A percentile compares a stretch with the other conserved stretches of the same genome.
Evolutionary conservation across 2,113 vertebrate genomes (phyloP).

Genomic region (Xiphophorus couchianus): DNA sequence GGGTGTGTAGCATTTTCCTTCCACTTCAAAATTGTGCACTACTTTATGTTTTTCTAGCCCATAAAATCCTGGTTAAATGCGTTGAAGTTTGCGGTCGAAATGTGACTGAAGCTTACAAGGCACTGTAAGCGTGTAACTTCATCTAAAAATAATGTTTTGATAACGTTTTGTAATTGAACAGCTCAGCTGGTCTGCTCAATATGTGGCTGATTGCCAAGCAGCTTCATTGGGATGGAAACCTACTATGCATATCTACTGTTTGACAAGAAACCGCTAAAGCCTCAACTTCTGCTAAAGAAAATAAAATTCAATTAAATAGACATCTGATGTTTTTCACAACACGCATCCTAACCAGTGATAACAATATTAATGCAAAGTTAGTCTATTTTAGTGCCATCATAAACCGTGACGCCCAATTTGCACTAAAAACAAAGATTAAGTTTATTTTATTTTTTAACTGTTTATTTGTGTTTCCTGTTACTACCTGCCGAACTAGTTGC

Average conservation of each 20-base stretch:
- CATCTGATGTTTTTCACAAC: no score
- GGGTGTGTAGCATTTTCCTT: no score
- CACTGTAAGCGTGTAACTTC: not conserved
- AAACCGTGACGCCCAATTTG: not conserved
- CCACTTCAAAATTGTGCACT: no score
- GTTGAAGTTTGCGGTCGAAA: no score
- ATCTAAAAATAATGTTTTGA: not conserved
- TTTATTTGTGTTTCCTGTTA: not conserved
- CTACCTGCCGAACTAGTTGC: no score
- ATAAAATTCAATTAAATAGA: not conserved
- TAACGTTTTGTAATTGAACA: not conserved
- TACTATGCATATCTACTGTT: no score
- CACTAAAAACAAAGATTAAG: not conserved
- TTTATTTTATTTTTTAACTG: no score
- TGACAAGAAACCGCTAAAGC: not conserved
- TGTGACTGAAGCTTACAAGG: not conserved
- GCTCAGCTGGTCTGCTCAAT: not conserved
- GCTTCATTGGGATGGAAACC: not conserved
- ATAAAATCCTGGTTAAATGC: no score
- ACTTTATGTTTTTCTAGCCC: no score
- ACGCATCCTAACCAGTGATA: not conserved
- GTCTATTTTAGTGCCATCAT: not conserved
- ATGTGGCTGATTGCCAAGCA: constrained; percentile 1
- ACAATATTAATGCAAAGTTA: not conserved
- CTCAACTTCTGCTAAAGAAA: not conserved